Evolutionary conservation across 2,113 vertebrate genomes (phyloP).

Genomic region (Cyprinodon brontotheroides): DNA sequence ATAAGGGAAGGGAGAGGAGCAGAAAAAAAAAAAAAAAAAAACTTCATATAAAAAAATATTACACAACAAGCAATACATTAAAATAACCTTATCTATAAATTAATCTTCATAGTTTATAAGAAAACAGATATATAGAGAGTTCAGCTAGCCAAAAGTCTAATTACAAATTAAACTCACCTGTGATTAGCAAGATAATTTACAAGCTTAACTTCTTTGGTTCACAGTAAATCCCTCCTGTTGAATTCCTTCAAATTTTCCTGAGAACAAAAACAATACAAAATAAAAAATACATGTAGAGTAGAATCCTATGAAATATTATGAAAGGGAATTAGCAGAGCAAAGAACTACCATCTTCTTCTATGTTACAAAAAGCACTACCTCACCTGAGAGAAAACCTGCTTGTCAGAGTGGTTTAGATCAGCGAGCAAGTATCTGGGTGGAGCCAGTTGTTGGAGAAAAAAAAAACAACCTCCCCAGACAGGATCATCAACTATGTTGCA

Average conservation of each 20-base stretch:
- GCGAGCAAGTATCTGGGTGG: constrained; percentile 62
- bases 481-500: constrained; percentile 32
- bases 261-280: neutral
- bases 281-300: neutral
- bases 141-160: neutral
- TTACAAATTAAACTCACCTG: constrained; percentile 50
- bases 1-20: no score
- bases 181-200: constrained; percentile 4
- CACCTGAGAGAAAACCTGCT: constrained; percentile 37
- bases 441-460: constrained; percentile 20
- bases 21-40: neutral
- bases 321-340: neutral
- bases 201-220: neutral
- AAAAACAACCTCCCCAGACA: constrained; percentile 48
- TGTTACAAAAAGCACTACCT: constrained; percentile 18
- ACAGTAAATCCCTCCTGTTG: neutral
- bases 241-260: neutral
- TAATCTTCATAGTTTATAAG: no score
- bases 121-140: neutral
- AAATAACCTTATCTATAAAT: neutral
- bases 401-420: constrained; percentile 37
- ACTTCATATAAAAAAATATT: neutral
- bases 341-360: neutral
- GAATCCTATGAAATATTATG: neutral
- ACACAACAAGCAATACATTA: neutral